Evolutionary conservation across 2,888 invertebrate genomes (phyloP).

Genomic region (Cephus spinipes): DNA sequence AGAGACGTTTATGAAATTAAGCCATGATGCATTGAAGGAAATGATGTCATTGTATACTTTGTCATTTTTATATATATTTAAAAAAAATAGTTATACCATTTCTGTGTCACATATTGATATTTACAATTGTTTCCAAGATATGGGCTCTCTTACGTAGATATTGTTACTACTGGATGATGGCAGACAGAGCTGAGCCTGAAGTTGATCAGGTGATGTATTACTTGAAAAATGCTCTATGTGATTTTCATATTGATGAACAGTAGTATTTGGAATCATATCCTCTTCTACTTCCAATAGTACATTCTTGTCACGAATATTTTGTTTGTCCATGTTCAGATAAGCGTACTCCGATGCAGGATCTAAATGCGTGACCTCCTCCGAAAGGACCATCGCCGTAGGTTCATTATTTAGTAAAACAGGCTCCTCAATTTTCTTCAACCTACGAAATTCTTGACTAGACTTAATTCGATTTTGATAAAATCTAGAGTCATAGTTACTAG

Average conservation of each 20-base stretch:
- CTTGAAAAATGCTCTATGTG: conserved; percentile 12
- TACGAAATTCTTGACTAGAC: conserved; percentile 9
- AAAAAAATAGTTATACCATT: not conserved
- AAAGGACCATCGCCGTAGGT: not conserved
- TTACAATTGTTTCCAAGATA: conserved; percentile 20
- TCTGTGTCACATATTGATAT: not conserved
- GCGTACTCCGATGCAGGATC: conserved; percentile 13
- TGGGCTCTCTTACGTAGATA: conserved; percentile 12
- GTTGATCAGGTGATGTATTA: conserved; percentile 10
- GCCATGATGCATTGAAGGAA: not conserved
- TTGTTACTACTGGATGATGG: conserved; percentile 4
- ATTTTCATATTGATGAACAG: conserved; percentile 14
- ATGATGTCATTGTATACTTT: not conserved
- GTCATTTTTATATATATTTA: not conserved
- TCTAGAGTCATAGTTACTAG: conserved; percentile 5
- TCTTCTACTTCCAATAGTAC: conserved; percentile 13
- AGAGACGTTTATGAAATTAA: not conserved
- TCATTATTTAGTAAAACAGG: not conserved
- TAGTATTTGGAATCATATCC: conserved; percentile 10
- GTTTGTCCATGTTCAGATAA: conserved; percentile 16
- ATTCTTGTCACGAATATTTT: conserved; percentile 12
- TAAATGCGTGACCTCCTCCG: conserved; percentile 10
- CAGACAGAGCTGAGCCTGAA: conserved; percentile 14
- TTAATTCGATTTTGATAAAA: conserved; percentile 10
- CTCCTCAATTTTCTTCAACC: conserved; percentile 11